phyloP scores from a whole-genome alignment of 1,140 invertebrate genomes.

The Eurosta solidaginis region DNA sequence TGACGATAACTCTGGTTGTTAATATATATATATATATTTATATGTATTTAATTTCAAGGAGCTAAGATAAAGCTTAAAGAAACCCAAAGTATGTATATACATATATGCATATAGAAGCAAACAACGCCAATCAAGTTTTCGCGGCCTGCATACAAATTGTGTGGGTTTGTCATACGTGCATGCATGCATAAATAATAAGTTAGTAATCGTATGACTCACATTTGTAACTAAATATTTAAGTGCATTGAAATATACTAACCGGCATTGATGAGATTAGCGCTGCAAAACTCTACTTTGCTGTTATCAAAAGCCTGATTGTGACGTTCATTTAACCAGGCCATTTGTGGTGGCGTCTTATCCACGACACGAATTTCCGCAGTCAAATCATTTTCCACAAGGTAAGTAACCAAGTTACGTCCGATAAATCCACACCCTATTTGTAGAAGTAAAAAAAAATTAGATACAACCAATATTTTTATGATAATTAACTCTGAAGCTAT shows the following conservation, averaged over 20 bases:
- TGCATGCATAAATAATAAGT: not conserved
- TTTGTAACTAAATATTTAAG: not conserved
- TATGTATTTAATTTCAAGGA: not conserved
- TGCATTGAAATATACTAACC: slow-evolving; percentile 64
- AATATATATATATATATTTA: no score
- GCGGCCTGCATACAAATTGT: slow-evolving; percentile 1
- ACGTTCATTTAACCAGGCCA: slow-evolving; percentile 81
- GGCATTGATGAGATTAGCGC: slow-evolving; percentile 87
- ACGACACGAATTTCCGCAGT: slow-evolving; percentile 77
- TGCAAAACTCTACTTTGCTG: slow-evolving; percentile 83
- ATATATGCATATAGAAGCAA: not conserved
- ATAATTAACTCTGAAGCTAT: not conserved
- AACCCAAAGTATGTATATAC: no score
- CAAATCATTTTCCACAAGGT: slow-evolving; percentile 78
- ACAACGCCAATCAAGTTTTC: not conserved
- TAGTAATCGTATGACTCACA: slow-evolving; percentile 7
- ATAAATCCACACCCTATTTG: slow-evolving; percentile 86
- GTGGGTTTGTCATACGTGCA: slow-evolving; percentile 1
- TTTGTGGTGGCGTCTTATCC: slow-evolving; percentile 90
- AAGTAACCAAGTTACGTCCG: slow-evolving; percentile 83
- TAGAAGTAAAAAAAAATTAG: not conserved
- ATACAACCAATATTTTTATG: not conserved
- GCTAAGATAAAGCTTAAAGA: not conserved
- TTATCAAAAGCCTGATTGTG: slow-evolving; percentile 74
- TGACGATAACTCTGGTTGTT: not conserved